phyloP scores from a whole-genome alignment of 2,888 invertebrate species.

The Monopis laevigella region DNA sequence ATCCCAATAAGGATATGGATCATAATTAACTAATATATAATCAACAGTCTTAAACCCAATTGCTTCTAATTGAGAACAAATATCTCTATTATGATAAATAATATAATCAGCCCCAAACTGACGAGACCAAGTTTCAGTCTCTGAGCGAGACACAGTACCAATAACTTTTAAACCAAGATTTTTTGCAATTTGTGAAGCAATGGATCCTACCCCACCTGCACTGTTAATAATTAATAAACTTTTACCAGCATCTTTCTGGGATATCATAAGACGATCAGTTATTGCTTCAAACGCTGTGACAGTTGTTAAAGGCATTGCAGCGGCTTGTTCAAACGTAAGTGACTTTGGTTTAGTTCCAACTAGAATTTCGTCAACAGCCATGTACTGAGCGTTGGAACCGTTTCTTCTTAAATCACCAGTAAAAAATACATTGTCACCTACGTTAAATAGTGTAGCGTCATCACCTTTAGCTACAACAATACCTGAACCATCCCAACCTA shows the following conservation, averaged over 20 bases:
- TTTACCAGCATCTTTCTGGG: constrained; percentile 45
- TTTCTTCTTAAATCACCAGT: constrained; percentile 39
- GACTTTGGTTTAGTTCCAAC: constrained; percentile 44
- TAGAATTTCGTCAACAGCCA: constrained; percentile 38
- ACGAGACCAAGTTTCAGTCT: constrained; percentile 35
- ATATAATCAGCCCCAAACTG: constrained; percentile 41
- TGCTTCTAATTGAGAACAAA: constrained; percentile 37
- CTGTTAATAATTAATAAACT: constrained; percentile 48
- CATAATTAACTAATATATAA: constrained; percentile 47
- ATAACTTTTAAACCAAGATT: constrained; percentile 45
- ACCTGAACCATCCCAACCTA: constrained; percentile 55
- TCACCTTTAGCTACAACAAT: constrained; percentile 40
- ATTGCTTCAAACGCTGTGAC: constrained; percentile 47
- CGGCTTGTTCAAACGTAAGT: constrained; percentile 48
- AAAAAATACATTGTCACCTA: constrained; percentile 53
- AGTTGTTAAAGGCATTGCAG: constrained; percentile 48
- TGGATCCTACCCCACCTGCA: constrained; percentile 50
- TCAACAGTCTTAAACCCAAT: constrained; percentile 44
- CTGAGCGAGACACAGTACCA: constrained; percentile 47
- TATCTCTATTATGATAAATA: constrained; percentile 40
- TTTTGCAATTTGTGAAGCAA: constrained; percentile 46
- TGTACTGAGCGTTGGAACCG: constrained; percentile 49
- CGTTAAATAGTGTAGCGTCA: constrained; percentile 29
- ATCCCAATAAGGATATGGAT: constrained; percentile 53
- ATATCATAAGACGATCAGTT: constrained; percentile 39